Evolutionary conservation across 2,797 vertebrate species (phyloP).

Genomic region (Mastacembelus armatus): DNA sequence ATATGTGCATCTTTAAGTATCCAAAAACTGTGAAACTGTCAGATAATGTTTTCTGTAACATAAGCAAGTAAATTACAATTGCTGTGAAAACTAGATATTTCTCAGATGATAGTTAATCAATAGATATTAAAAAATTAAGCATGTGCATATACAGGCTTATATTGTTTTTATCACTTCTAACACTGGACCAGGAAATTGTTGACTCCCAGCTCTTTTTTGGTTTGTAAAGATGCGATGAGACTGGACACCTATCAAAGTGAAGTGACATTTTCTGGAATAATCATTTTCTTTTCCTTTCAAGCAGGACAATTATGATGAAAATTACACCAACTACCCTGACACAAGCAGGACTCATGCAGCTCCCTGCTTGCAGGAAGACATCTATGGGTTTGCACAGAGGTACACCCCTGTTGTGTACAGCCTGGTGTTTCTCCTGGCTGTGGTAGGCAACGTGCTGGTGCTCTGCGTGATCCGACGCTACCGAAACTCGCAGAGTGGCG

Average conservation of each 20-base stretch:
- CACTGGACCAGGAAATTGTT: neutral
- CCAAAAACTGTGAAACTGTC: neutral
- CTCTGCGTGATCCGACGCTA: constrained; percentile 83
- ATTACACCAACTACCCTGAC: rapidly evolving
- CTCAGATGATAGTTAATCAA: neutral
- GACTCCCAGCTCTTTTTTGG: too few relatives aligned
- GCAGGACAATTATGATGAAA: neutral
- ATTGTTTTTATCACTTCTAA: neutral
- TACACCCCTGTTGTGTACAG: constrained; percentile 79
- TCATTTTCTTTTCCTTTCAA: neutral
- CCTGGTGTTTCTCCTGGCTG: constrained; percentile 83
- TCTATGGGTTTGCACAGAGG: constrained; percentile 67
- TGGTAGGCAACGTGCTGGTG: constrained; percentile 85
- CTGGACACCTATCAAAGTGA: neutral
- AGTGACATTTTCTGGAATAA: neutral
- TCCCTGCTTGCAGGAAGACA: constrained; percentile 67
- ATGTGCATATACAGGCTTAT: neutral
- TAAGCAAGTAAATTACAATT: neutral
- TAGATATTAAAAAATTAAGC: neutral
- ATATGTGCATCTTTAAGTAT: constrained; percentile 1
- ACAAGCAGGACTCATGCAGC: rapidly evolving
- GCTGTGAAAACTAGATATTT: neutral
- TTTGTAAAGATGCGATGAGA: neutral
- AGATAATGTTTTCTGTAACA: neutral
- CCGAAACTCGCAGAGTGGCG: constrained; percentile 66